Conservation (phyloP, 2,113 vertebrate genomes). For the Phylloscopus trochilus region DNA sequence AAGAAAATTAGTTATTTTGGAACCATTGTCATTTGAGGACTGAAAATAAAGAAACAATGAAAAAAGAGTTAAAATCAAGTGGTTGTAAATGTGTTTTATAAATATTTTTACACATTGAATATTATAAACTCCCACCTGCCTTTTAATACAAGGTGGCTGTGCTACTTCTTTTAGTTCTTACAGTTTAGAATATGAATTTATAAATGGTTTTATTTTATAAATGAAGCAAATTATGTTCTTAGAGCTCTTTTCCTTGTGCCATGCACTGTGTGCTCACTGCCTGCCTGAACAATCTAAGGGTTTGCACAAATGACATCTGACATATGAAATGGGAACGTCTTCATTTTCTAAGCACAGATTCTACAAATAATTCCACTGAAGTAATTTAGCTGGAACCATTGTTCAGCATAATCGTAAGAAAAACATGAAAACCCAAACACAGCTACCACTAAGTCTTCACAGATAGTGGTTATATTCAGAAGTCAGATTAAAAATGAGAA, state of each 20-base stretch:
- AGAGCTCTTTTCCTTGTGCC: background rate
- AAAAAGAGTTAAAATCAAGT: background rate
- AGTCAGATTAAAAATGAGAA: background rate
- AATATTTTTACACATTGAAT: background rate
- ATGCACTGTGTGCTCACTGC: background rate
- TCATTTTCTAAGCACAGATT: background rate
- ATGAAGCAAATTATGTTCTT: background rate
- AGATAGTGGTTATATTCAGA: background rate
- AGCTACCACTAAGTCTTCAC: background rate
- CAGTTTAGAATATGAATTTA: background rate
- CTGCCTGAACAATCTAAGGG: background rate
- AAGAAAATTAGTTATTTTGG: slow-evolving; percentile 77
- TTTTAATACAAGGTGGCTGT: background rate
- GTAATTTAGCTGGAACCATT: background rate
- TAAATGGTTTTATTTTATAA: background rate
- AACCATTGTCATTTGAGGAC: slow-evolving; percentile 80
- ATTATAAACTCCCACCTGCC: background rate
- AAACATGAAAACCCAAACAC: background rate
- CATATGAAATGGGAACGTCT: background rate
- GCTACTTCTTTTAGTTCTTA: background rate
- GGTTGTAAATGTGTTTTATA: background rate
- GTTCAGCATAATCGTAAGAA: background rate
- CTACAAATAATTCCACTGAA: background rate
- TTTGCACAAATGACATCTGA: background rate
- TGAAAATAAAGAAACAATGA: slow-evolving; percentile 53